Conservation (phyloP, 2,113 vertebrate species). For the Nestor notabilis region DNA sequence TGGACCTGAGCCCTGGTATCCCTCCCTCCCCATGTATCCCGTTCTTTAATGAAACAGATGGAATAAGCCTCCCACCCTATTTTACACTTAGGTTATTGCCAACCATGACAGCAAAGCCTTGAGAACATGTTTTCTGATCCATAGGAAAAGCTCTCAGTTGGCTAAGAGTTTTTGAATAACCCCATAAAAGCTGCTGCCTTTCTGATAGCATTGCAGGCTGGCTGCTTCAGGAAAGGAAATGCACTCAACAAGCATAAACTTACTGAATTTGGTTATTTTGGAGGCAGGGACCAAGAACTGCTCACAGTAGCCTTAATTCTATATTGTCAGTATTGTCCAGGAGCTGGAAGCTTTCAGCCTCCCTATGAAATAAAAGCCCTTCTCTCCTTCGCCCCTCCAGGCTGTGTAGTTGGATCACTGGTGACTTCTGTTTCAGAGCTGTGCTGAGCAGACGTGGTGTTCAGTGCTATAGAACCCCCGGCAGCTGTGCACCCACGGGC, state of each 20-base stretch:
- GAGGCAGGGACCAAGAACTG: not conserved
- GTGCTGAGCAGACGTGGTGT: fast-evolving
- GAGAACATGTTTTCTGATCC: not conserved
- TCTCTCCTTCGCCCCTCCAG: not conserved
- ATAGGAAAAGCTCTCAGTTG: not conserved
- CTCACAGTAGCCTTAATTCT: conserved; percentile 46
- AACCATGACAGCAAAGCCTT: not conserved
- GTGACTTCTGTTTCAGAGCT: not conserved
- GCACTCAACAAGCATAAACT: not conserved
- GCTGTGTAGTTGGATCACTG: not conserved
- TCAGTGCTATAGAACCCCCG: not conserved
- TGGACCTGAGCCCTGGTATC: not conserved
- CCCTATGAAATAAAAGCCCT: not conserved
- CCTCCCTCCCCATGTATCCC: not conserved
- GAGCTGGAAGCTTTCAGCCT: not conserved
- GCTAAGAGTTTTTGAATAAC: not conserved
- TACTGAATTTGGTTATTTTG: not conserved
- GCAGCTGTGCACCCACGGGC: fast-evolving
- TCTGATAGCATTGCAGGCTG: not conserved
- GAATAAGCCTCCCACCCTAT: not conserved
- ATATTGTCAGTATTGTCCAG: not conserved
- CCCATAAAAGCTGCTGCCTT: not conserved
- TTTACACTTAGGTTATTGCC: not conserved
- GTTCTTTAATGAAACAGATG: not conserved
- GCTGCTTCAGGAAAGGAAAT: not conserved